Percentiles rank a stretch among this genome's conserved stretches.
Conservation (phyloP, 2,888 invertebrate genomes). For the Psylliodes chrysocephalus region DNA sequence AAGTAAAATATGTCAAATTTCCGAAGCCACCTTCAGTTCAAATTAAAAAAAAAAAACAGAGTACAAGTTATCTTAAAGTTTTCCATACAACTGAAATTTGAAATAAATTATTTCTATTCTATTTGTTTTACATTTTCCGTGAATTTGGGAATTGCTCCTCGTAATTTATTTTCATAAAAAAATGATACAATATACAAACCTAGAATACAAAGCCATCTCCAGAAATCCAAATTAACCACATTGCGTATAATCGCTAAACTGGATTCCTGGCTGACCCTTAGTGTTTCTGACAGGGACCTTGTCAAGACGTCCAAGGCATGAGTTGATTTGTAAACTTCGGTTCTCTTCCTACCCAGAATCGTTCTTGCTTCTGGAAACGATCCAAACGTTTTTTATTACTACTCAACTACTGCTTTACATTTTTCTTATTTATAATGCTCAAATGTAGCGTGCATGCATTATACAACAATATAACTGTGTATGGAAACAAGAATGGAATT, state of each 20-base stretch:
- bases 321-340: slow-evolving; percentile 69
- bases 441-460: slow-evolving; percentile 17
- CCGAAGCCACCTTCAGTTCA: too few species aligned
- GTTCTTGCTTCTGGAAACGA: slow-evolving; percentile 68
- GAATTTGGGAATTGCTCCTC: too few species aligned
- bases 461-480: neutral
- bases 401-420: neutral
- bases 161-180: too few species aligned
- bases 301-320: slow-evolving; percentile 70
- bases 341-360: slow-evolving; percentile 69
- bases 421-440: neutral
- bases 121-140: too few species aligned
- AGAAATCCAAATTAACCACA: slow-evolving; percentile 70
- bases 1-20: too few species aligned
- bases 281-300: slow-evolving; percentile 61
- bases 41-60: too few species aligned
- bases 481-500: slow-evolving; percentile 9
- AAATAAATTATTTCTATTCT: too few species aligned
- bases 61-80: too few species aligned
- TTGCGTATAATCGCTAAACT: slow-evolving; percentile 64
- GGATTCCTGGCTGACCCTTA: slow-evolving; percentile 48
- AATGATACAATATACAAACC: slow-evolving; percentile 67
- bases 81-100: too few species aligned
- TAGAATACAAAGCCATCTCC: slow-evolving; percentile 73
- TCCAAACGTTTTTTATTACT: slow-evolving; percentile 29